These are phyloP conservation scores for Mythimna pallens DNA, from an alignment of 2,888 invertebrate genomes.

Conservation along the genomic window DNA sequence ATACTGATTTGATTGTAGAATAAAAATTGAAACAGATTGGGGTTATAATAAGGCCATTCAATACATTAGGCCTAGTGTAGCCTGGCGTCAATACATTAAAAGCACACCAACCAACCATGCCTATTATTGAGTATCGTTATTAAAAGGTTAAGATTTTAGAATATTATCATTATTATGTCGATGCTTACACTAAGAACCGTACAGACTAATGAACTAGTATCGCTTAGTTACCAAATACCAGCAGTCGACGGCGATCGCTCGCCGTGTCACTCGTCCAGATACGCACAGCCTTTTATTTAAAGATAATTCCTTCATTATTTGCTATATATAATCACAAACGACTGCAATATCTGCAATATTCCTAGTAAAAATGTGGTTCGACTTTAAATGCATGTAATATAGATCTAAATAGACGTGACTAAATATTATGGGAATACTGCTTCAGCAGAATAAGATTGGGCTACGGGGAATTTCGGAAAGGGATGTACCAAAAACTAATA, in stretches of 20 bases:
- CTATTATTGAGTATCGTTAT: slow-evolving; percentile 52
- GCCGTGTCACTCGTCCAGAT: slow-evolving; percentile 63
- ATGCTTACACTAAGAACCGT: slow-evolving; percentile 57
- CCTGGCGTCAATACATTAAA: neutral
- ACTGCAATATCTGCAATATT: neutral
- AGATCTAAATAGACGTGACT: neutral
- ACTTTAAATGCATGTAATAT: neutral
- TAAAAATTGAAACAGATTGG: neutral
- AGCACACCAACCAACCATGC: slow-evolving; percentile 32
- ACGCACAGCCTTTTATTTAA: slow-evolving; percentile 37
- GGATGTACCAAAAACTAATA: too few relatives aligned
- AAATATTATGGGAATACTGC: too few relatives aligned
- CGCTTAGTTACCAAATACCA: slow-evolving; percentile 68
- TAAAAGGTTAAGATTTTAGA: slow-evolving; percentile 43
- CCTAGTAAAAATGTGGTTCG: neutral
- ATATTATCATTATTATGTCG: slow-evolving; percentile 49
- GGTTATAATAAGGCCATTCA: slow-evolving; percentile 12
- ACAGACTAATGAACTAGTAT: slow-evolving; percentile 75
- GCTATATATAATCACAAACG: neutral
- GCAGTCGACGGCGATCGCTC: slow-evolving; percentile 71
- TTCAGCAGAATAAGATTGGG: too few relatives aligned
- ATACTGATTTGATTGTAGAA: neutral
- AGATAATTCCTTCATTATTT: neutral
- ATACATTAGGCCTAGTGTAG: slow-evolving; percentile 21
- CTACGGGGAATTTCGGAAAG: too few relatives aligned